Conservation (phyloP, 2,113 vertebrate species). For the Esox niger region DNA sequence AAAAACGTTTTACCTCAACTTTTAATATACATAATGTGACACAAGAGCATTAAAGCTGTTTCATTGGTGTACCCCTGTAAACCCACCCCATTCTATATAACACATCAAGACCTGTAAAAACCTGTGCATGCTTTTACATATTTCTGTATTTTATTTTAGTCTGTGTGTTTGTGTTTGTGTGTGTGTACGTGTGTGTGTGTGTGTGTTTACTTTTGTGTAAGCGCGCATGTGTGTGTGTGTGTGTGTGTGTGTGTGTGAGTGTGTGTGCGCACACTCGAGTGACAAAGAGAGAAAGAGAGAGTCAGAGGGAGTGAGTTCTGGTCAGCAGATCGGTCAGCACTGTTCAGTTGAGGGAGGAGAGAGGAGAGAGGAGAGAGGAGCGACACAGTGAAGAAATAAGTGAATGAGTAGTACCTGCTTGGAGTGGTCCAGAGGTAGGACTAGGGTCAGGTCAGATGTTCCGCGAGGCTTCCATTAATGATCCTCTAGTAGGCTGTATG, state of each 20-base stretch:
- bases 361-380: constrained; percentile 28
- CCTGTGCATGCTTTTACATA: no score
- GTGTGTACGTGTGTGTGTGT: constrained; percentile 18
- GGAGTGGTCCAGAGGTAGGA: constrained; percentile 42
- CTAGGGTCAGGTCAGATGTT: constrained; percentile 45
- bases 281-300: constrained; percentile 28
- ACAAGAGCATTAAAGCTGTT: constrained; percentile 66
- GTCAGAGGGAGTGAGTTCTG: constrained; percentile 51
- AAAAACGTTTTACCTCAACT: constrained; percentile 72
- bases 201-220: constrained; percentile 18
- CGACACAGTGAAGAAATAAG: constrained; percentile 45
- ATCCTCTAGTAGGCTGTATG: constrained; percentile 65
- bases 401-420: constrained; percentile 60
- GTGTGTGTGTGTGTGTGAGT: constrained; percentile 8
- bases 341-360: constrained; percentile 51
- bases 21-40: constrained; percentile 74
- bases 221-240: constrained; percentile 7
- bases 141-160: no score
- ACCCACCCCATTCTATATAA: constrained; percentile 60
- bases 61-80: constrained; percentile 64
- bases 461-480: constrained; percentile 60
- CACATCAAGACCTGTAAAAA: constrained; percentile 59
- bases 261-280: not conserved
- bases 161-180: no score
- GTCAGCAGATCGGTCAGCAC: constrained; percentile 63